Evolutionary conservation across 2,113 vertebrate genomes (phyloP).

Genomic region (Columba livia): DNA sequence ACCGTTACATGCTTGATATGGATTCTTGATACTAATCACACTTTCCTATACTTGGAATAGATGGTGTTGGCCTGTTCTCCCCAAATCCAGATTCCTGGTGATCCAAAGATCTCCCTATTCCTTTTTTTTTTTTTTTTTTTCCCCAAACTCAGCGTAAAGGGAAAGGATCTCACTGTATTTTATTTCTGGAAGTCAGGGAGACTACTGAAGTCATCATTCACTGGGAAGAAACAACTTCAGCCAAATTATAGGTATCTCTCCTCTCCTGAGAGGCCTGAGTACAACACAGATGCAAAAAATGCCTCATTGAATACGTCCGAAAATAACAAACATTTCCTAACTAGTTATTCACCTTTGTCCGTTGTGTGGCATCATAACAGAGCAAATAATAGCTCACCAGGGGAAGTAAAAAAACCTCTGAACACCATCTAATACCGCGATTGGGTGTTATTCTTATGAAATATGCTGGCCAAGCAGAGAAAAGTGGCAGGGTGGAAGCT

Average conservation of each 20-base stretch:
- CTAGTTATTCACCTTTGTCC: background rate
- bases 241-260: background rate
- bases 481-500: background rate
- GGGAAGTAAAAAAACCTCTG: background rate
- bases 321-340: background rate
- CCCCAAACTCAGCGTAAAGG: background rate
- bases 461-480: background rate
- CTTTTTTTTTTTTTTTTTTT: accelerated
- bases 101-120: background rate
- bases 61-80: background rate
- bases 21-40: background rate
- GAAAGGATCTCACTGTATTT: background rate
- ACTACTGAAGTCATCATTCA: background rate
- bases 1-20: background rate
- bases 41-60: background rate
- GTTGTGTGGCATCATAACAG: background rate
- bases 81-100: background rate
- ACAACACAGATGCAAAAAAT: background rate
- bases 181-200: background rate
- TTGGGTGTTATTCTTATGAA: background rate
- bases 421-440: background rate
- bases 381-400: background rate
- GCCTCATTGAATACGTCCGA: background rate
- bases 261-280: background rate
- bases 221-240: background rate